A percentile compares a stretch with the other conserved stretches of the same genome.
Conservation (phyloP, 1,140 invertebrate species). For the Lasaia peninsularis region DNA sequence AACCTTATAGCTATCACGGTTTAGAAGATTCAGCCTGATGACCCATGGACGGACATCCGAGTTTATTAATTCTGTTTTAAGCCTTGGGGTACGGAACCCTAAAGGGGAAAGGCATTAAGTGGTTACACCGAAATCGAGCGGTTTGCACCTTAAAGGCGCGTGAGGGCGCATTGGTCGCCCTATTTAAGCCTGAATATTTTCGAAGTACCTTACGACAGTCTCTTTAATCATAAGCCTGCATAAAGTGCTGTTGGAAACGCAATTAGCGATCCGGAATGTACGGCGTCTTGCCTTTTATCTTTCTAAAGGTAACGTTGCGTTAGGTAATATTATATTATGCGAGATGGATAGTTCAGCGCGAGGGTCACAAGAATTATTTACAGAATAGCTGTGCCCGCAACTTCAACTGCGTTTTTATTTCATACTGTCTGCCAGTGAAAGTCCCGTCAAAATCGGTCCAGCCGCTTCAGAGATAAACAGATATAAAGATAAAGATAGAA, state of each 20-base stretch:
- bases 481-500: too few relatives aligned
- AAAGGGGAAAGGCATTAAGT: slow-evolving; percentile 25
- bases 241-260: slow-evolving; percentile 34
- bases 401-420: too few relatives aligned
- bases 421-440: too few relatives aligned
- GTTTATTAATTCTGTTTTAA: too few relatives aligned
- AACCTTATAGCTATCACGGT: too few relatives aligned
- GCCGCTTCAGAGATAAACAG: too few relatives aligned
- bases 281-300: slow-evolving; percentile 19
- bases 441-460: too few relatives aligned
- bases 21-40: too few relatives aligned
- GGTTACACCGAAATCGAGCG: slow-evolving; percentile 43
- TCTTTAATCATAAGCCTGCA: slow-evolving; percentile 40
- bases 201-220: slow-evolving; percentile 32
- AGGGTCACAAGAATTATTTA: background rate
- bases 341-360: background rate
- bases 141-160: slow-evolving; percentile 46
- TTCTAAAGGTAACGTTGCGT: slow-evolving; percentile 12
- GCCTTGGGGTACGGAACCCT: too few relatives aligned
- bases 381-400: too few relatives aligned
- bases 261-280: slow-evolving; percentile 36
- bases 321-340: slow-evolving; percentile 9
- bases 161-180: slow-evolving; percentile 60
- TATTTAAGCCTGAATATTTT: slow-evolving; percentile 62
- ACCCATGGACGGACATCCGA: too few relatives aligned